Base-by-base conservation (phyloP, 37 sponge, comb jelly and placozoan species). In the Aphrocallistes beatrix region DNA sequence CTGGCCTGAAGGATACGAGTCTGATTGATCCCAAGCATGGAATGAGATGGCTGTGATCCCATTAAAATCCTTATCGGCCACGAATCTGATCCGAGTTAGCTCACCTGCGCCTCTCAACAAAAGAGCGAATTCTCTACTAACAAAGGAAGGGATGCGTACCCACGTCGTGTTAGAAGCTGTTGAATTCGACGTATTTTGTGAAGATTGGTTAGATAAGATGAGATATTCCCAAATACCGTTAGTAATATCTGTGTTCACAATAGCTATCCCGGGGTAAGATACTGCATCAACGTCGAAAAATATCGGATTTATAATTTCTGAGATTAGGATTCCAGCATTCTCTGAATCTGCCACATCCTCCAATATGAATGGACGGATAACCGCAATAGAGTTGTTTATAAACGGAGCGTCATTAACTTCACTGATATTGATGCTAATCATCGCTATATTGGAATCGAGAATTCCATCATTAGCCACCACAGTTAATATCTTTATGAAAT, bases 211-310 rank as follows among this genome's bases (percentile, higher is more conserved):
- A 82, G 82, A 81, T 51, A 91, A 83, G 81, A 89, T 81, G 1
- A 91, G 88, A 69, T 91, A 91, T 84, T 95, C 92, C 96, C 96
- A 95, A 39, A 51, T 75, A 3, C 96, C 96, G 86, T 88, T 81
- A 28, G n/a, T 39, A 28, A 23, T 83, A 69, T 91, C 92, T 0
- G 82, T 51, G 16, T 17, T 69, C 8, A 88, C 38, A n/a, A 95
- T 88, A 1, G 93, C 96, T 50, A 95, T 82, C 0, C 96, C 96
- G n/a, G 82, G 84, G 6, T 19, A 30, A 25, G 75, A 32, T 10
- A 48, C 45, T 1, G 88, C 36, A 45, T 90, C 83, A 36, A 87
- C 89, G 84, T 95, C 93, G 38, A 87, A 88, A 25, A 92, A 85
- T 21, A 94, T 83, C 37, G 83, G 86, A 0, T 37, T 51, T 21